phyloP scores from a whole-genome alignment of 2,888 invertebrate species.

The Andrena bucephala region DNA sequence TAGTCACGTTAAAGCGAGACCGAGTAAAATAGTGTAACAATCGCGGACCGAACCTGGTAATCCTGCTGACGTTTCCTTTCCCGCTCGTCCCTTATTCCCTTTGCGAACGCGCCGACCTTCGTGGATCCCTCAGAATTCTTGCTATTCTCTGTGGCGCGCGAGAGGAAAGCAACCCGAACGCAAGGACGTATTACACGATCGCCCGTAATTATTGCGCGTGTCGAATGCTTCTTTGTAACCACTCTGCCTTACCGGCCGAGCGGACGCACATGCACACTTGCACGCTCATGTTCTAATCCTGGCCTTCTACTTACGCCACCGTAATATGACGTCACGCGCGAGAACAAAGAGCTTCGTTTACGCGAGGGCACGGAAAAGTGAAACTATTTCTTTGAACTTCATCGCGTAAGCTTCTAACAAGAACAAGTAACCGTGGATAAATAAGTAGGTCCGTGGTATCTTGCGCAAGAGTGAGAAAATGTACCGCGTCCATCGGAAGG shows the following conservation, averaged over 20 bases:
- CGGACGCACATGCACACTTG: not conserved
- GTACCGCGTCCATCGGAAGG: constrained; percentile 13
- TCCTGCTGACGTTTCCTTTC: constrained; percentile 40
- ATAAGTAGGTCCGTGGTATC: not conserved
- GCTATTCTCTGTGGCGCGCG: not conserved
- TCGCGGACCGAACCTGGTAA: constrained; percentile 38
- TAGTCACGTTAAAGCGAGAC: constrained; percentile 55
- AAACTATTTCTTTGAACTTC: constrained; percentile 20
- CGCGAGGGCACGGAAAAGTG: not conserved
- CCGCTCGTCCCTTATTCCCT: constrained; percentile 35
- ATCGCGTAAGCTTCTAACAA: constrained; percentile 5
- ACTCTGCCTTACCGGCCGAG: not conserved
- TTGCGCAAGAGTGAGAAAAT: constrained; percentile 33
- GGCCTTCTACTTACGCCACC: constrained; percentile 3
- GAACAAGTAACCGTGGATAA: constrained; percentile 10
- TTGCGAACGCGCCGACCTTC: constrained; percentile 17
- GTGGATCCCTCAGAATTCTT: constrained; percentile 3
- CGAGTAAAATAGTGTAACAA: constrained; percentile 49
- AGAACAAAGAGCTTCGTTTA: not conserved
- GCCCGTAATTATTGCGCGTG: constrained; percentile 16
- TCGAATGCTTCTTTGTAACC: not conserved
- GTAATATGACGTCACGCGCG: constrained; percentile 7
- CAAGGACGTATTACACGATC: constrained; percentile 9
- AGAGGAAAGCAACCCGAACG: constrained; percentile 11
- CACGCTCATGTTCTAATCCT: not conserved